Base-by-base conservation (phyloP, 2,113 vertebrate genomes). In the Seriola quinqueradiata region DNA sequence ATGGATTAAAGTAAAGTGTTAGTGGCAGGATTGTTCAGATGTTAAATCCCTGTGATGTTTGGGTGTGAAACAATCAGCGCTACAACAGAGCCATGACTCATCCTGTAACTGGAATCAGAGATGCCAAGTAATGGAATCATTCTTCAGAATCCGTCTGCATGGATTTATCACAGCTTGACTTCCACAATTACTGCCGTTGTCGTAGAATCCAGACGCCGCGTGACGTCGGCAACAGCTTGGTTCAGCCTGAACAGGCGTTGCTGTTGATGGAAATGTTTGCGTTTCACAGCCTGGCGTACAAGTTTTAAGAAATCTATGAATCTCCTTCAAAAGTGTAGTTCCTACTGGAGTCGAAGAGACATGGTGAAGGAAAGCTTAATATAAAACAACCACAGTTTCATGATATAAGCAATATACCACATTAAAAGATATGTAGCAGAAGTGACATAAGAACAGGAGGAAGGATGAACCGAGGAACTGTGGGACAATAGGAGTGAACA, bases 41-140 rank as follows among this genome's bases (percentile, higher is more conserved):
- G 64, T 84, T 75, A 81, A 85, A 83, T 80, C 72, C 52, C 71
- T 78, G 69, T 79, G 79, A 83, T 66, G 82, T 81, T 85, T 87
- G 52, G 54, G 48, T 71, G 76, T 70, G 79, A 88, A 77, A 91
- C 79, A 88, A 85, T 91, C 88, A 88, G 60, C 50, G 19, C 57
- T 74, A 82, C 80, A 88, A 76, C 72, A 75, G 48, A 70, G 40
- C 81, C 78, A 69, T 87, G 82, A 89, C 74, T 93, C 90, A 90
- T 90, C 70, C 75, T 9, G 28, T 54, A 73, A 80, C 40, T 79
- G 60, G 55, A 74, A 64, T 64, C 81, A 25, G 64, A 85, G 82
- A 82, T 68, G 52, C 72, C 72, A 32, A 52, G 71, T 88, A 86
- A 86, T 89, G 76, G 67, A 92, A 83, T 86, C 73, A 77, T 73